Evolutionary conservation across 2,888 invertebrate species (phyloP).

Genomic region (Acleris holmiana): DNA sequence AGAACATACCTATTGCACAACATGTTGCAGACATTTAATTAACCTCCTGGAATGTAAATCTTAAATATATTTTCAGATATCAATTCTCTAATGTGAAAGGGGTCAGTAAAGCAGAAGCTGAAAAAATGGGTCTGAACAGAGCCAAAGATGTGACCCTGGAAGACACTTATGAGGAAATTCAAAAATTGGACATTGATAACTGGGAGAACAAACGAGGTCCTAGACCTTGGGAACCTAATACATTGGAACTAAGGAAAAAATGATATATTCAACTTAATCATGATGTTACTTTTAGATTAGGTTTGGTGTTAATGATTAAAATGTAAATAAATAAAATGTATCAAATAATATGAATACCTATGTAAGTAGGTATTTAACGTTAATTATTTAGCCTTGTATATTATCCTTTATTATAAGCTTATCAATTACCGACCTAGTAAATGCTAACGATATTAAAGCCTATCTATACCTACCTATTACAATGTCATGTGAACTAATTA

Average conservation of each 20-base stretch:
- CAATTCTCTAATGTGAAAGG: conserved; percentile 85
- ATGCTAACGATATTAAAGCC: too few species aligned
- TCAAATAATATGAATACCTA: too few species aligned
- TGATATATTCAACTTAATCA: background rate
- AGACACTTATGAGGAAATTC: conserved; percentile 88
- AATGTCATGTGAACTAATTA: too few species aligned
- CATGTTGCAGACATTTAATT: conserved; percentile 3
- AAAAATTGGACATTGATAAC: conserved; percentile 89
- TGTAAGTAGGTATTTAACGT: too few species aligned
- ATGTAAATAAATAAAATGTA: too few species aligned
- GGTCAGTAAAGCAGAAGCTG: conserved; percentile 86
- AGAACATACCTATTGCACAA: conserved; percentile 12
- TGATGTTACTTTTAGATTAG: background rate
- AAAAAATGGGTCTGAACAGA: conserved; percentile 88
- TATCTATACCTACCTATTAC: too few species aligned
- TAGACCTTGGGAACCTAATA: conserved; percentile 91
- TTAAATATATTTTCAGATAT: conserved; percentile 64
- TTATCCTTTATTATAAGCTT: too few species aligned
- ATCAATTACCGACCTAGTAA: too few species aligned
- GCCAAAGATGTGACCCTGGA: conserved; percentile 89
- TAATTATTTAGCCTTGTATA: too few species aligned
- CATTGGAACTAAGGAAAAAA: conserved; percentile 48
- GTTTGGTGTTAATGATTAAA: too few species aligned
- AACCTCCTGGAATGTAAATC: background rate
- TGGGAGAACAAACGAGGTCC: conserved; percentile 95